These are phyloP conservation scores for Leptinotarsa undecemlineata DNA, from an alignment of 1,140 invertebrate species.

Conservation along the genomic window DNA sequence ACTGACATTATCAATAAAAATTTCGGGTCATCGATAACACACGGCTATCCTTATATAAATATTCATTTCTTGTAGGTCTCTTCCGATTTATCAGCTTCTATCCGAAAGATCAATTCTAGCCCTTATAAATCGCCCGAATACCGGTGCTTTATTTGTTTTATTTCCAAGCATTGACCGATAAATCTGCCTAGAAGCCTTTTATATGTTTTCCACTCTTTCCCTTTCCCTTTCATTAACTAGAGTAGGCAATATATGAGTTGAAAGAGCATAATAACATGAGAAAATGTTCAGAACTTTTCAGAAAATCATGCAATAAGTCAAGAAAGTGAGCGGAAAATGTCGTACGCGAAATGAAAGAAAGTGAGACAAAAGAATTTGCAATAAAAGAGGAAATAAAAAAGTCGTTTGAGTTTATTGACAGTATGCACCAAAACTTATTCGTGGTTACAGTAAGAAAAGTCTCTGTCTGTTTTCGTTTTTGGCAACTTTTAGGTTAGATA, in stretches of 20 bases:
- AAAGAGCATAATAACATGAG: conserved; percentile 5
- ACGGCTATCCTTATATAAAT: conserved; percentile 8
- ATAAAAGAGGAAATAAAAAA: neutral
- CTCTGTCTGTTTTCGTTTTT: no score
- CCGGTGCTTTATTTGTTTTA: conserved; percentile 22
- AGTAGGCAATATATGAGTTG: conserved; percentile 9
- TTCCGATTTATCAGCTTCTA: conserved; percentile 6
- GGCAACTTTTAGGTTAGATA: no score
- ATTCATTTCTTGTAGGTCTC: conserved; percentile 9
- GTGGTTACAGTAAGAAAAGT: neutral
- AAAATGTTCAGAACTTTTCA: neutral
- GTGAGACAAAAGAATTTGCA: neutral
- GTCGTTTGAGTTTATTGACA: neutral
- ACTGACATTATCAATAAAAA: neutral
- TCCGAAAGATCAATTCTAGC: conserved; percentile 18
- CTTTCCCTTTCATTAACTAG: conserved; percentile 16
- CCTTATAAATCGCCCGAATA: conserved; percentile 16
- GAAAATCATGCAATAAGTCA: conserved; percentile 6
- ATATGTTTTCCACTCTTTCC: conserved; percentile 13
- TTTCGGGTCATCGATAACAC: neutral
- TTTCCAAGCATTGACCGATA: conserved; percentile 14
- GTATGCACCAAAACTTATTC: neutral
- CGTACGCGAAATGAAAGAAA: neutral
- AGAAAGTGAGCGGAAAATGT: neutral
- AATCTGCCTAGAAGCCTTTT: conserved; percentile 11